Evolutionary conservation across 2,888 invertebrate genomes (phyloP), one percentile per base, ranked within the genome.

Genomic region (Atethmia centrago): DNA sequence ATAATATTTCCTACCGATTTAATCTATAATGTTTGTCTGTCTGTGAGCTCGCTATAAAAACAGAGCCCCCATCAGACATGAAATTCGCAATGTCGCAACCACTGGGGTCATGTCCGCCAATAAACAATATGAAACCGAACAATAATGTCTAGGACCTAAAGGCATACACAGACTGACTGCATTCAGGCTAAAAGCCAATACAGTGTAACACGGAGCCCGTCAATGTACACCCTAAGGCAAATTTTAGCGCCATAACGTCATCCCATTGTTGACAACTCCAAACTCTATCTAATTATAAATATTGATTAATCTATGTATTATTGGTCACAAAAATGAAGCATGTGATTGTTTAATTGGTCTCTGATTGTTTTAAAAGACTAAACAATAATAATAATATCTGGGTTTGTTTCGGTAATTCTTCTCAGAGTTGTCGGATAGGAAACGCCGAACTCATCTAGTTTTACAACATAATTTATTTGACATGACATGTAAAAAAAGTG

Each of bases 151-250:
- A 56, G 3, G 55, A 31, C 82, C 82, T 70, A 66, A 51, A 69
- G 55, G 64, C 65, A 55, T 25, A 65, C 42, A 70, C 21, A 59
- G 31, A 53, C 49, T 25, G 28, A 19, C 61, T 64, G 25, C 56
- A 67, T 49, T 45, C 19, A 31, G 31, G 51, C 25, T 45, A 31
- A 59, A 64, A 64, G 25, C 25, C 80, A 59, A 62, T 40, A 9
- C 25, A 61, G 25, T 66, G 63, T 28, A 55, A 21, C 67, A 58
- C 31, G 31, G 31, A 28, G 9, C 14, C n/a, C 31, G 49, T 31
- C 63, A 1, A 2, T 79, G 69, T 83, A 65, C 42, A 55, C 66
- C 83, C 62, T 61, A 16, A 49, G 66, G 80, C 74, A 12, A 64
- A 64, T 49, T 40, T 31, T 2, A 40, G 28, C 10, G 40, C 21